Evolutionary conservation across 2,797 vertebrate species (phyloP).

Genomic region (Lerista edwardsae): DNA sequence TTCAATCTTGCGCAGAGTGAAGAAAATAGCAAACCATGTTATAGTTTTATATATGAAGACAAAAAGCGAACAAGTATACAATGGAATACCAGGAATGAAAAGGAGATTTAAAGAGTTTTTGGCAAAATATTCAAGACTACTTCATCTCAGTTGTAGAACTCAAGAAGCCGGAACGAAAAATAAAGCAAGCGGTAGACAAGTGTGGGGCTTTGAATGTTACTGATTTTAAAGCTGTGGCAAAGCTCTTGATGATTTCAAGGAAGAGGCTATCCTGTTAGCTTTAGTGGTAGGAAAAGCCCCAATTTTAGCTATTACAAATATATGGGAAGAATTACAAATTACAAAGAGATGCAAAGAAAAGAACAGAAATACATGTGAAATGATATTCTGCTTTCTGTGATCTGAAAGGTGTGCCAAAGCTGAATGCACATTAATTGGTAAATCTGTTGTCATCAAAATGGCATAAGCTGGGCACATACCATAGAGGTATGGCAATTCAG

Average conservation of each 20-base stretch:
- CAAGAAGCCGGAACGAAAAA: background rate
- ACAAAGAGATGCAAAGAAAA: background rate
- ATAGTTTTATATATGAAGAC: constrained; percentile 4
- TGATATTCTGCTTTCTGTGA: constrained; percentile 19
- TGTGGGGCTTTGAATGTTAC: background rate
- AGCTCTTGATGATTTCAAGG: background rate
- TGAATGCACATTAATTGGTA: constrained; percentile 61
- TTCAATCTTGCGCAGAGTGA: background rate
- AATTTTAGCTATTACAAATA: background rate
- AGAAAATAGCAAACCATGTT: background rate
- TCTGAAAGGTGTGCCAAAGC: constrained; percentile 60
- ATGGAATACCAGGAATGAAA: background rate
- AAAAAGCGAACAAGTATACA: background rate
- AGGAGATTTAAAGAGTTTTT: constrained; percentile 10
- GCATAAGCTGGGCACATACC: constrained; percentile 60
- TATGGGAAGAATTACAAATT: background rate
- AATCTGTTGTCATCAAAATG: constrained; percentile 62
- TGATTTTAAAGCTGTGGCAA: background rate
- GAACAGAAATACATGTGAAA: constrained; percentile 33
- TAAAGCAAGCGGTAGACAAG: background rate
- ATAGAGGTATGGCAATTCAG: constrained; percentile 61
- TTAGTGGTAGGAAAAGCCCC: background rate
- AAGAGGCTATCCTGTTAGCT: background rate
- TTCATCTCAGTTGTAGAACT: background rate
- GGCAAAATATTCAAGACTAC: background rate